Evolutionary conservation across 2,888 invertebrate species (phyloP).

Genomic region (Timema podura): DNA sequence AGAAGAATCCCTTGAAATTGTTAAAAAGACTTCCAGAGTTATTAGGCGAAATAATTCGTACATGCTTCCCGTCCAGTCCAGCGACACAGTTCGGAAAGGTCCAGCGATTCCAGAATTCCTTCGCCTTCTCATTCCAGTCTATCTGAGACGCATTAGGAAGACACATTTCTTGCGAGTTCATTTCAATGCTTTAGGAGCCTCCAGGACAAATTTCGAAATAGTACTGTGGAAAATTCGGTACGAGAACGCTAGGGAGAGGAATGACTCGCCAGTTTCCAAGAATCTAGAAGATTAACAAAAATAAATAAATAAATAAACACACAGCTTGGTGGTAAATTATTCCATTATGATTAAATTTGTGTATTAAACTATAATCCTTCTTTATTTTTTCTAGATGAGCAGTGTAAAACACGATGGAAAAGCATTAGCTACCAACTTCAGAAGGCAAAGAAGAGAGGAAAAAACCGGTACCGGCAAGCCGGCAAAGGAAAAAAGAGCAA

Average conservation of each 20-base stretch:
- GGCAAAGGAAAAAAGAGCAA: not conserved
- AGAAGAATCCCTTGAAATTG: conserved; percentile 21
- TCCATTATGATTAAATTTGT: too few species aligned
- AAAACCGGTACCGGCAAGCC: not conserved
- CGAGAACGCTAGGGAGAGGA: not conserved
- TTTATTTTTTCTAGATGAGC: not conserved
- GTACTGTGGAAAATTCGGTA: conserved; percentile 9
- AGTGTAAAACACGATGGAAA: conserved; percentile 10
- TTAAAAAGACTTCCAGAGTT: conserved; percentile 10
- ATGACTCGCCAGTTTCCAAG: conserved; percentile 16
- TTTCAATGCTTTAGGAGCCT: conserved; percentile 9
- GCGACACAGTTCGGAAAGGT: conserved; percentile 21
- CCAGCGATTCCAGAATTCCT: conserved; percentile 17
- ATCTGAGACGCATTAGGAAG: conserved; percentile 1
- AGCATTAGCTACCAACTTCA: not conserved
- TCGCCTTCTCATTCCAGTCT: conserved; percentile 17
- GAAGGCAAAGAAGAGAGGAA: not conserved
- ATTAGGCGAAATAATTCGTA: conserved; percentile 6
- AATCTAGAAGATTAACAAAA: not conserved
- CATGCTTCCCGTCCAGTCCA: conserved; percentile 22
- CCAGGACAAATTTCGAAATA: conserved; percentile 8
- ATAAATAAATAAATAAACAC: not conserved
- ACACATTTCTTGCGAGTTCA: not conserved
- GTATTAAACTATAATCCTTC: too few species aligned
- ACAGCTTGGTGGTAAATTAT: not conserved